These are phyloP conservation scores for Lamprologus lemairii DNA, from an alignment of 2,113 vertebrate genomes.

Conservation along the genomic window DNA sequence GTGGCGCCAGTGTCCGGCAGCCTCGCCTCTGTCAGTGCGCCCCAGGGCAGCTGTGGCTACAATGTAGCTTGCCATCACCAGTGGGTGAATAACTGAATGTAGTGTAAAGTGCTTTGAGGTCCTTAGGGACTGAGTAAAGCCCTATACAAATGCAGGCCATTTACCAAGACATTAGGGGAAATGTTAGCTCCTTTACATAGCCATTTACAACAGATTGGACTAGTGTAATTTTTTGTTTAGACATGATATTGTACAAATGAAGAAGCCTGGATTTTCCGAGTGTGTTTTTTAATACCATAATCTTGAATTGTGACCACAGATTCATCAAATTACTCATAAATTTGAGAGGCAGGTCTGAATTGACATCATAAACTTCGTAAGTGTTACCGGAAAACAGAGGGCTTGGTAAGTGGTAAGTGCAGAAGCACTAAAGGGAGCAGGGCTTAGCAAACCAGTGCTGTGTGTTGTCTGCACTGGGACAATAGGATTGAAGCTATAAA, in stretches of 20 bases:
- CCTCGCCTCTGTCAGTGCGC: too few relatives aligned
- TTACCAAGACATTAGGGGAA: not conserved
- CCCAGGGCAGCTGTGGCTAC: too few relatives aligned
- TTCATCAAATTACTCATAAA: not conserved
- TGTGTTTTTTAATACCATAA: not conserved
- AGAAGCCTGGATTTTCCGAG: not conserved
- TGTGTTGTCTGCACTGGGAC: not conserved
- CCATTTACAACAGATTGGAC: not conserved
- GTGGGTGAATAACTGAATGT: too few relatives aligned
- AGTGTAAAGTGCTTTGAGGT: too few relatives aligned
- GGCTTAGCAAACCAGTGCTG: not conserved
- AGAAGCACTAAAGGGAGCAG: not conserved
- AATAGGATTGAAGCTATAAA: not conserved
- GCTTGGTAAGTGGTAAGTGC: not conserved
- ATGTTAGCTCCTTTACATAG: not conserved
- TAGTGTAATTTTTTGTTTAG: not conserved
- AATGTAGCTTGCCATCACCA: too few relatives aligned
- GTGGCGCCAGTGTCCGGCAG: too few relatives aligned
- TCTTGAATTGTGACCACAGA: not conserved
- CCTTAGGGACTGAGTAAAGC: too few relatives aligned
- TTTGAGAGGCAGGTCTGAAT: not conserved
- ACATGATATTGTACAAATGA: not conserved
- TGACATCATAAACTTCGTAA: not conserved
- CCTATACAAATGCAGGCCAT: too few relatives aligned
- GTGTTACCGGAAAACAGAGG: not conserved